phyloP scores from a whole-genome alignment of 2,888 invertebrate genomes.

The Nysson spinosus region DNA sequence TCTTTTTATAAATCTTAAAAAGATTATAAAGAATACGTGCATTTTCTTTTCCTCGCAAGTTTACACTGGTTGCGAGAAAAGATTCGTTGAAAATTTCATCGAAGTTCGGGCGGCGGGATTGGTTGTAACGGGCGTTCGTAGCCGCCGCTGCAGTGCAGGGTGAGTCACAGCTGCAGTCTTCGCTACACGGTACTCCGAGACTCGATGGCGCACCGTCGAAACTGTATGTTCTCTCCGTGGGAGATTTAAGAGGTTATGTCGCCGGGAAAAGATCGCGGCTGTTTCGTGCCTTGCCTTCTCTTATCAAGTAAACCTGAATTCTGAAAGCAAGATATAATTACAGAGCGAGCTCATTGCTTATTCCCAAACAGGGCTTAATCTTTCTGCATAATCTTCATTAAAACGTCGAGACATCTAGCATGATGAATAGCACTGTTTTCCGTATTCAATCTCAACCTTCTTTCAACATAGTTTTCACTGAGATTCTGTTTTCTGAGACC shows the following conservation, averaged over 20 bases:
- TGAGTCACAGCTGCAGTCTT: constrained; percentile 52
- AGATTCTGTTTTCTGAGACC: too few species aligned
- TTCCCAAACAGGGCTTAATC: constrained; percentile 19
- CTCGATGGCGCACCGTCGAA: constrained; percentile 26
- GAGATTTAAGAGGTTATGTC: constrained; percentile 55
- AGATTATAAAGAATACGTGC: constrained; percentile 19
- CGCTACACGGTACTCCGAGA: constrained; percentile 37
- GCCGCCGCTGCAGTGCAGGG: constrained; percentile 30
- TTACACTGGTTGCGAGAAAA: constrained; percentile 20
- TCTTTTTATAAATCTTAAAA: too few species aligned
- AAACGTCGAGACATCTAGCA: neutral
- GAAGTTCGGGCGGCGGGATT: constrained; percentile 32
- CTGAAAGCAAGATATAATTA: constrained; percentile 20
- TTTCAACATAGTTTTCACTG: too few species aligned
- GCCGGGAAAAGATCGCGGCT: constrained; percentile 33
- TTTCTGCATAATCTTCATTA: neutral
- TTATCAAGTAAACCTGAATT: constrained; percentile 24
- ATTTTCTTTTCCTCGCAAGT: neutral
- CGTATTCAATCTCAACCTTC: too few species aligned
- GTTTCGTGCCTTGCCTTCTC: constrained; percentile 36
- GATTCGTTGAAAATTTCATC: constrained; percentile 58
- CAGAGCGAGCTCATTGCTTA: neutral
- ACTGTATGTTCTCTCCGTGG: constrained; percentile 39
- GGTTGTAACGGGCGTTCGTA: constrained; percentile 33
- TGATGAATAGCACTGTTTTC: too few species aligned